These are phyloP conservation scores for Heliconius congener DNA, from an alignment of 1,140 invertebrate genomes.

Conservation along the genomic window DNA sequence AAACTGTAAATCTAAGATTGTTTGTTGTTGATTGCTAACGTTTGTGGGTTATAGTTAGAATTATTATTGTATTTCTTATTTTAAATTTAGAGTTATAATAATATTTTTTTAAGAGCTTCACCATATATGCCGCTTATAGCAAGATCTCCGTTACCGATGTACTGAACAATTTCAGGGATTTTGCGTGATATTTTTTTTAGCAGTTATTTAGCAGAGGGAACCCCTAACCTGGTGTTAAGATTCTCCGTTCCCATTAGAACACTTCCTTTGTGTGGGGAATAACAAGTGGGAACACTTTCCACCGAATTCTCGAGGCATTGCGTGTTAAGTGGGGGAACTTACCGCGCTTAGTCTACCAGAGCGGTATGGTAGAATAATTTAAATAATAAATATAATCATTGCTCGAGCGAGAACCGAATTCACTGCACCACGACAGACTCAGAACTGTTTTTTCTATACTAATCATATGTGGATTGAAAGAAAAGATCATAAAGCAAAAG, in stretches of 20 bases:
- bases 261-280: no score
- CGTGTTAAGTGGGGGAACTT: background rate
- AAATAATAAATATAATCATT: background rate
- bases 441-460: no score
- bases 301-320: background rate
- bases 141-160: background rate
- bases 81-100: background rate
- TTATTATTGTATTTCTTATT: no score
- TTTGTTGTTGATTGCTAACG: background rate
- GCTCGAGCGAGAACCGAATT: background rate
- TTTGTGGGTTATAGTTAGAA: no score
- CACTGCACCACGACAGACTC: no score
- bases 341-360: background rate
- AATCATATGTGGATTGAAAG: no score
- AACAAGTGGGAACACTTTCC: no score
- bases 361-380: no score
- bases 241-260: background rate
- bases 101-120: background rate
- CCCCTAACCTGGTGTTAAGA: background rate
- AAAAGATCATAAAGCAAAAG: no score
- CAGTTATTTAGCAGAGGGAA: no score
- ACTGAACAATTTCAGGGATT: no score
- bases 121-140: background rate
- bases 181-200: no score
- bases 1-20: background rate